A percentile compares a stretch with the other conserved stretches of the same genome.
Conservation (phyloP, 2,888 invertebrate species). For the Dasypogon diadema region DNA sequence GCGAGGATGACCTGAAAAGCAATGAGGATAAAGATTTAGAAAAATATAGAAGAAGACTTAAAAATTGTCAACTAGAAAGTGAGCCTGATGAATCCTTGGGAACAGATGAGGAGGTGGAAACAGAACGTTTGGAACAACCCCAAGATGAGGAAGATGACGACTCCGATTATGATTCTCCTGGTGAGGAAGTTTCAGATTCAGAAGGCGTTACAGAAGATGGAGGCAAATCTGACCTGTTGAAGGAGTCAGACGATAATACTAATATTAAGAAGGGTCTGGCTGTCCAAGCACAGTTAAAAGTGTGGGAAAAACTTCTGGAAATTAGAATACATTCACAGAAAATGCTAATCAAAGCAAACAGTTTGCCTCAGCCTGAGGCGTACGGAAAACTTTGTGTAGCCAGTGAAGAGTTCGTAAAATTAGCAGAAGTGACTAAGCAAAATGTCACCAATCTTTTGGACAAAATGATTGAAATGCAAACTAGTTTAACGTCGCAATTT, state of each 20-base stretch:
- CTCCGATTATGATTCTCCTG: slow-evolving; percentile 56
- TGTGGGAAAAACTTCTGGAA: slow-evolving; percentile 91
- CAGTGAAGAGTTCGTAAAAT: slow-evolving; percentile 71
- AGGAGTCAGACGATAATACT: slow-evolving; percentile 68
- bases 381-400: slow-evolving; percentile 68
- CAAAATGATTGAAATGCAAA: slow-evolving; percentile 74
- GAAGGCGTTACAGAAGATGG: slow-evolving; percentile 62
- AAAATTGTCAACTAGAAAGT: slow-evolving; percentile 54
- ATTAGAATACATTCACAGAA: slow-evolving; percentile 90
- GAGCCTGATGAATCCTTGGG: slow-evolving; percentile 55
- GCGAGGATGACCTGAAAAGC: slow-evolving; percentile 58
- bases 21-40: slow-evolving; percentile 58
- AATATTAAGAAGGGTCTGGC: slow-evolving; percentile 75
- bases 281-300: slow-evolving; percentile 77
- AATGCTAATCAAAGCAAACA: slow-evolving; percentile 80
- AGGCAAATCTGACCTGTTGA: slow-evolving; percentile 64
- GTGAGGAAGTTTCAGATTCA: slow-evolving; percentile 30
- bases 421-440: slow-evolving; percentile 70
- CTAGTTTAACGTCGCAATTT: slow-evolving; percentile 73
- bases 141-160: slow-evolving; percentile 62
- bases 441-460: slow-evolving; percentile 75
- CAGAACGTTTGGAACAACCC: slow-evolving; percentile 46
- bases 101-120: slow-evolving; percentile 52
- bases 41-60: slow-evolving; percentile 38
- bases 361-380: slow-evolving; percentile 77